These are phyloP conservation scores for Sakesphorus luctuosus DNA, from an alignment of 2,113 vertebrate species.

Conservation along the genomic window DNA sequence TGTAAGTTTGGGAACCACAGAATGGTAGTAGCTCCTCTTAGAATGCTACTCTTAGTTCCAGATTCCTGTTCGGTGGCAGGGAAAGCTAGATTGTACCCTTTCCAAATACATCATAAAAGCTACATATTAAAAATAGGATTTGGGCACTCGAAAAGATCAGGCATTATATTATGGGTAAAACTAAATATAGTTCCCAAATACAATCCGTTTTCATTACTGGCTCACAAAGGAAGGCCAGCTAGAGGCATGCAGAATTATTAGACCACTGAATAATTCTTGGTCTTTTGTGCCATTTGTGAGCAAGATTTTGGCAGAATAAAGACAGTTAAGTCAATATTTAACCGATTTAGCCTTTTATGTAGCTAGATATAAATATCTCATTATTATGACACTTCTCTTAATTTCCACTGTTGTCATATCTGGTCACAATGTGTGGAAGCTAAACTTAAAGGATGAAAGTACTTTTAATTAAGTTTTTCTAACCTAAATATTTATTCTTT, in stretches of 20 bases:
- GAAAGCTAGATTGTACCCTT: neutral
- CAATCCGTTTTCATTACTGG: neutral
- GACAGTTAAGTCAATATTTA: neutral
- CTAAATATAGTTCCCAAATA: neutral
- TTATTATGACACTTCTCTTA: neutral
- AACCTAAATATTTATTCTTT: neutral
- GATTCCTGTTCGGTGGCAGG: neutral
- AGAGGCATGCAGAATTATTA: neutral
- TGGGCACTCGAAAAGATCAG: neutral
- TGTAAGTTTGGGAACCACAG: neutral
- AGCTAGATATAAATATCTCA: neutral
- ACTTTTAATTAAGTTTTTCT: neutral
- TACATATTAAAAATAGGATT: fast-evolving
- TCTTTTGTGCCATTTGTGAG: neutral
- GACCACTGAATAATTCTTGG: neutral
- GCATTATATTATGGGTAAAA: neutral
- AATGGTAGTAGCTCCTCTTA: neutral
- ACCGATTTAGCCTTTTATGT: neutral
- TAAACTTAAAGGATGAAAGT: neutral
- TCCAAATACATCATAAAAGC: neutral
- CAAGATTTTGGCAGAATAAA: neutral
- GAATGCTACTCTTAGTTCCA: neutral
- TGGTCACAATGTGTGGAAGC: fast-evolving
- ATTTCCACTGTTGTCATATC: neutral
- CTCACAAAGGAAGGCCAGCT: neutral